Evolutionary conservation across 2,113 vertebrate species (phyloP), one percentile per base, ranked within the genome.

Genomic region (Aix galericulata): DNA sequence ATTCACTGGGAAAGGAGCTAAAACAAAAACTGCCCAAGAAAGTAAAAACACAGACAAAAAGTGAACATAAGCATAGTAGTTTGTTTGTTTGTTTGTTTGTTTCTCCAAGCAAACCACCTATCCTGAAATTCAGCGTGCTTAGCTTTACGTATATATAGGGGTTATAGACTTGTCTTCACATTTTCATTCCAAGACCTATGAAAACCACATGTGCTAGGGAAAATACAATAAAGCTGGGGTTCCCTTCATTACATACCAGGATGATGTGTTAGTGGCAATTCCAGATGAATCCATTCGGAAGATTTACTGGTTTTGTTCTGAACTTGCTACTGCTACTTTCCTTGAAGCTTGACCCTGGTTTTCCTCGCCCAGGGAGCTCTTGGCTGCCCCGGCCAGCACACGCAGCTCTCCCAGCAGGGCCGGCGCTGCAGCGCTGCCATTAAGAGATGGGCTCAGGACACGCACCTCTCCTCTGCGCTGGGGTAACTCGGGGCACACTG

Each of bases 121-220:
- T 44, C n/a, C 11, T 88, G 48, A 76, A 21, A 44, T 77, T 83
- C 55, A 2, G 0, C 67, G 58, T 46, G 59, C 77, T 71, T 82
- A 44, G 59, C 48, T 72, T 89, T 21, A 78, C 46, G 11, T 62
- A 74, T 60, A 81, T 5, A 56, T 64, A 68, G 52, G 26, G 22
- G 36, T 56, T 78, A 67, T 18, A 46, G 34, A 46, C n/a, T 75
- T 78, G 46, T 25, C 75, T 83, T 92, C 4, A 3, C 76, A 60
- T 68, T 91, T 91, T 75, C 60, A 72, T 92, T 94, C 80, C 69
- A 92, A 81, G 42, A 89, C 68, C 88, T 90, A 81, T n/a, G 80
- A 92, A 94, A 95, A 89, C 40, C 78, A 92, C 50, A 62, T 46
- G 71, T 59, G 22, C n/a, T 26, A 92, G 78, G 62, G 60, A 50